Evolutionary conservation across 2,797 vertebrate genomes (phyloP).

Genomic region (Mus spretus): DNA sequence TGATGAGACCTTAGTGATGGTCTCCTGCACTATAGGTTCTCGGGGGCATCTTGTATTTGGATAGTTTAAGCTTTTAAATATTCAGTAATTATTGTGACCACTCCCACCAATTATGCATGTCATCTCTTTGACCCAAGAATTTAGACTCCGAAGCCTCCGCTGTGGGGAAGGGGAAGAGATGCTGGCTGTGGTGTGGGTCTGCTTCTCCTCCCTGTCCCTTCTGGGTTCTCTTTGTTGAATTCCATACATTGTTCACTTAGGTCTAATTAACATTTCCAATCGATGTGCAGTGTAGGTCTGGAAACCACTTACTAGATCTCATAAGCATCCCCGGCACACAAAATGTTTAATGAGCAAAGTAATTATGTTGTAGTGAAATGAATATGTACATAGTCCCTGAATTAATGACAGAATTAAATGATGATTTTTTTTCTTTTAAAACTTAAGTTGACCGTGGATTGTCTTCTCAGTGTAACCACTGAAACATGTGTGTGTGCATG

Average conservation of each 20-base stretch:
- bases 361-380: slow-evolving; percentile 72
- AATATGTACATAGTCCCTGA: slow-evolving; percentile 64
- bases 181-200: too few species aligned
- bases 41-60: neutral
- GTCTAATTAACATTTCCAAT: slow-evolving; percentile 76
- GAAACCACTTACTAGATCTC: slow-evolving; percentile 77
- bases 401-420: slow-evolving; percentile 68
- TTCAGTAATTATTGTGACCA: neutral
- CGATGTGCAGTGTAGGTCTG: slow-evolving; percentile 55
- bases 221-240: slow-evolving; percentile 53
- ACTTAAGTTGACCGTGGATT: neutral
- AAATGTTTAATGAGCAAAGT: slow-evolving; percentile 78
- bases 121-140: neutral
- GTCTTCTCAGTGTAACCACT: neutral
- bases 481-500: neutral
- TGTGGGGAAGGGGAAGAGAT: neutral
- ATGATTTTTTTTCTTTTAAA: slow-evolving; percentile 36
- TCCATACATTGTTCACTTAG: slow-evolving; percentile 50
- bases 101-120: neutral
- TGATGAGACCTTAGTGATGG: neutral
- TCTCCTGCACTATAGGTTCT: neutral
- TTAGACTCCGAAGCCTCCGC: neutral
- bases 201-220: neutral
- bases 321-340: slow-evolving; percentile 74
- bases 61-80: neutral